Percentiles rank a stretch among this genome's conserved stretches.
Evolutionary conservation across 1,140 invertebrate genomes (phyloP).

Genomic region (Pissodes strobi): DNA sequence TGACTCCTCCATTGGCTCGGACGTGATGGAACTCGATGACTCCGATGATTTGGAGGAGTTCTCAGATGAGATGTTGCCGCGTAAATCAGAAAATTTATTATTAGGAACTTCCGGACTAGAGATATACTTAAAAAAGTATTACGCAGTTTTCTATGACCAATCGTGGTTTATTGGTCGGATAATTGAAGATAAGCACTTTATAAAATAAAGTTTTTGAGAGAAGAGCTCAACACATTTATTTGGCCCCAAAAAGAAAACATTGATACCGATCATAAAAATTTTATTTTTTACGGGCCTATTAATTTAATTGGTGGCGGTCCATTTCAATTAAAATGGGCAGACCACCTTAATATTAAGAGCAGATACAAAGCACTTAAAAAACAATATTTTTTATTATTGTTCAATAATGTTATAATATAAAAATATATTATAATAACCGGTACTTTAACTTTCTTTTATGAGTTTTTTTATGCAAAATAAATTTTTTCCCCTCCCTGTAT

Average conservation of each 20-base stretch:
- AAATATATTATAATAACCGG: too few species aligned
- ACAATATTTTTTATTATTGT: too few species aligned
- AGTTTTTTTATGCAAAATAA: too few species aligned
- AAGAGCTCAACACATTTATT: not conserved
- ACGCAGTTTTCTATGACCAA: not conserved
- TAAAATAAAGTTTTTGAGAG: not conserved
- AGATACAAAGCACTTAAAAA: not conserved
- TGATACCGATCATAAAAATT: not conserved
- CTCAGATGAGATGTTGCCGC: too few species aligned
- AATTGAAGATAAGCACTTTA: not conserved
- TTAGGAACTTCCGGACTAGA: too few species aligned
- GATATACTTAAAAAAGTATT: conserved; percentile 3
- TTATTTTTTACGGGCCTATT: not conserved
- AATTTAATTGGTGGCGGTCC: not conserved
- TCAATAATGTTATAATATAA: too few species aligned
- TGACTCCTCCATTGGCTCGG: too few species aligned
- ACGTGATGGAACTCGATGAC: too few species aligned
- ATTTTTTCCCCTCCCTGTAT: too few species aligned
- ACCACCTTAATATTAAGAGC: not conserved
- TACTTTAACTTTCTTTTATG: too few species aligned
- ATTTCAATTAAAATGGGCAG: not conserved
- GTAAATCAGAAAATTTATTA: too few species aligned
- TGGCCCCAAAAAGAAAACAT: not conserved
- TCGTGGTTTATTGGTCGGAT: not conserved
- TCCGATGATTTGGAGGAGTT: too few species aligned